Evolutionary conservation across 2,888 invertebrate species (phyloP), one percentile per base, ranked within the genome.

Genomic region (Ctena decussata): DNA sequence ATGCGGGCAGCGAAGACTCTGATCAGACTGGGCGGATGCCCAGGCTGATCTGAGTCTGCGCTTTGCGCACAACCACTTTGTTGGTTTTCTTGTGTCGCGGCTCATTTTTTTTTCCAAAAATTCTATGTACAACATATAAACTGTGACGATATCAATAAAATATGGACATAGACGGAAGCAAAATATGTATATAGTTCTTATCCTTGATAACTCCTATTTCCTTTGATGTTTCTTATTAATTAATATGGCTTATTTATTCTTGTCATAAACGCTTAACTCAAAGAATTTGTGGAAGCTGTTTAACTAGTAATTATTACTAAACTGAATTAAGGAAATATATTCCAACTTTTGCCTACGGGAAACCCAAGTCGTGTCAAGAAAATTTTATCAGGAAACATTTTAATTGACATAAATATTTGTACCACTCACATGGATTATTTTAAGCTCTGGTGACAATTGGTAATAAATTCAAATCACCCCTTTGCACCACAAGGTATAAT

Each of bases 401-500:
- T 84, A 88, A 88, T 85, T 88, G 85, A 53, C n/a, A 80, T 74
- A 79, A 83, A 85, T 53, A 80, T 76, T 78, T 76, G 81, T 80
- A 74, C 80, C 70, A 85, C 80, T 85, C 80, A 82, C 85, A 84
- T 24, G 87, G 82, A 87, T 87, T 82, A 87, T 85, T 85, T 82
- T 80, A 80, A 53, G 78, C 84, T 85, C 80, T 39, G 60, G 82
- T 82, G 85, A 78, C 72, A 65, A n/a, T 15, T 1, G 12, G 12
- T 41, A 44, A 72, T 72, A 41, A 72, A 24, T 11, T 27, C n/a
- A 27, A 70, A 70, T 41, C 30, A 41, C n/a, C 72, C 27, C 27
- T n/a, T 39, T 44, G 72, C 0, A 44, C 72, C 27, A 24, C 3
- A 46, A 46, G 72, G 72, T 72, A 46, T 72, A 72, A 44, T 72